Conservation (phyloP, 2,113 vertebrate species). For the Pangasianodon gigas region DNA sequence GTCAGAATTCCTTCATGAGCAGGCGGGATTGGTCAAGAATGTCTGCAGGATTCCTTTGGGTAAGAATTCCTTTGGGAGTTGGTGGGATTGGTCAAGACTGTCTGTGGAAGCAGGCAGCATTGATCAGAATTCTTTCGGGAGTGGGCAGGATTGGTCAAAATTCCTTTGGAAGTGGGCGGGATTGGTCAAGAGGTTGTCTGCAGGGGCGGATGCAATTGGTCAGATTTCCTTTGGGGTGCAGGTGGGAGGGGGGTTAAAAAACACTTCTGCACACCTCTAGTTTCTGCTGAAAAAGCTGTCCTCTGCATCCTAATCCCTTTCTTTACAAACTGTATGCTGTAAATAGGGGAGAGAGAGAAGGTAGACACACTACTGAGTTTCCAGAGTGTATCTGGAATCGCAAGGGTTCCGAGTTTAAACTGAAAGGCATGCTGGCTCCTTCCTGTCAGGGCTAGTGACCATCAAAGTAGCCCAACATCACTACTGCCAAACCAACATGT, state of each 20-base stretch:
- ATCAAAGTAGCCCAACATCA: conserved; percentile 10
- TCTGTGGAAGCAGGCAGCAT: no score
- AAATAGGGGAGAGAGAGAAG: not conserved
- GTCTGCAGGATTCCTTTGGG: not conserved
- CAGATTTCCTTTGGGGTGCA: not conserved
- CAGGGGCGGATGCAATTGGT: not conserved
- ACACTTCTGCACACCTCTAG: not conserved
- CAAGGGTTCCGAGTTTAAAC: conserved; percentile 10
- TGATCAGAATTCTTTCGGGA: no score
- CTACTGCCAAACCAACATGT: conserved; percentile 10
- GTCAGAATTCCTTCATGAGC: not conserved
- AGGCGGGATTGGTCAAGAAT: not conserved
- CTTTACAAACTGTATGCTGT: not conserved
- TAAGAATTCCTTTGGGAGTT: not conserved
- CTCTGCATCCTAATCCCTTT: not conserved
- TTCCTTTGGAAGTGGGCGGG: not conserved
- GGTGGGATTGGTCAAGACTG: not conserved
- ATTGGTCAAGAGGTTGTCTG: not conserved
- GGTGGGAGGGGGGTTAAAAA: not conserved
- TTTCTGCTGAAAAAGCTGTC: not conserved
- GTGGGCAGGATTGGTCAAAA: not conserved
- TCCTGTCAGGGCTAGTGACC: conserved; percentile 29
- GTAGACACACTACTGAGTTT: not conserved
- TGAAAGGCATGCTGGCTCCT: conserved; percentile 16
- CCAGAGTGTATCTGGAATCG: not conserved